Evolutionary conservation across 2,888 invertebrate species (phyloP).

Genomic region (Lingula anatina): DNA sequence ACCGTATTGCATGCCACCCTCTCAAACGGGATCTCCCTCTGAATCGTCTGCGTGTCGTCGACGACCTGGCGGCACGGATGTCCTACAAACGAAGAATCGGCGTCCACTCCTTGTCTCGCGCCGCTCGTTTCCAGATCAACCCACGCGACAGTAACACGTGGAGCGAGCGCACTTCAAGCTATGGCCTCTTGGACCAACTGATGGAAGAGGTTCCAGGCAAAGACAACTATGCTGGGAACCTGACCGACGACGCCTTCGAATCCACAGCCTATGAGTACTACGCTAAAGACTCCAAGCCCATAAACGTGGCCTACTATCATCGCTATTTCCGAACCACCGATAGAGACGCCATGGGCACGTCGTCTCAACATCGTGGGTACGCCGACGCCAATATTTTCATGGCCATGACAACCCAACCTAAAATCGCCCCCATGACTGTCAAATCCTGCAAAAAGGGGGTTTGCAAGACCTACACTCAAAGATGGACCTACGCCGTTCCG

Average conservation of each 20-base stretch:
- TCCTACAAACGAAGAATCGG: constrained; percentile 6
- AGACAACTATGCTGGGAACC: constrained; percentile 20
- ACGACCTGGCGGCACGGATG: constrained; percentile 18
- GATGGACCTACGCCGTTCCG: background rate
- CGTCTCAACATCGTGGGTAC: constrained; percentile 16
- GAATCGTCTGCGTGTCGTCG: constrained; percentile 11
- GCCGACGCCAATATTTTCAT: constrained; percentile 13
- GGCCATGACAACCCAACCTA: constrained; percentile 15
- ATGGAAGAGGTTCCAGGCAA: constrained; percentile 32
- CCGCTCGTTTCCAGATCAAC: constrained; percentile 6
- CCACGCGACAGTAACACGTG: background rate
- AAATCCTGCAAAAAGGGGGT: constrained; percentile 3
- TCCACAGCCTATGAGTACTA: constrained; percentile 10
- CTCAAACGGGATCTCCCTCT: constrained; percentile 16
- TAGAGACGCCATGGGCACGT: constrained; percentile 21
- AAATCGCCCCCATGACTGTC: constrained; percentile 11
- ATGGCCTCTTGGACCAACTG: constrained; percentile 19
- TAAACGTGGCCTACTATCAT: constrained; percentile 24
- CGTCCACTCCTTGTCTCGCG: constrained; percentile 8
- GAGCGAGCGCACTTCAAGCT: constrained; percentile 10
- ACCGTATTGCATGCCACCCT: constrained; percentile 24
- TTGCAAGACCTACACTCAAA: constrained; percentile 1
- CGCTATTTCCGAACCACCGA: constrained; percentile 15
- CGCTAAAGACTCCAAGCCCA: no score
- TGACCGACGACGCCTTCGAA: constrained; percentile 18